A percentile compares a stretch with the other conserved stretches of the same genome.
Evolutionary conservation across 1,140 invertebrate species (phyloP).

Genomic region (Thalassaphorura encarpata): DNA sequence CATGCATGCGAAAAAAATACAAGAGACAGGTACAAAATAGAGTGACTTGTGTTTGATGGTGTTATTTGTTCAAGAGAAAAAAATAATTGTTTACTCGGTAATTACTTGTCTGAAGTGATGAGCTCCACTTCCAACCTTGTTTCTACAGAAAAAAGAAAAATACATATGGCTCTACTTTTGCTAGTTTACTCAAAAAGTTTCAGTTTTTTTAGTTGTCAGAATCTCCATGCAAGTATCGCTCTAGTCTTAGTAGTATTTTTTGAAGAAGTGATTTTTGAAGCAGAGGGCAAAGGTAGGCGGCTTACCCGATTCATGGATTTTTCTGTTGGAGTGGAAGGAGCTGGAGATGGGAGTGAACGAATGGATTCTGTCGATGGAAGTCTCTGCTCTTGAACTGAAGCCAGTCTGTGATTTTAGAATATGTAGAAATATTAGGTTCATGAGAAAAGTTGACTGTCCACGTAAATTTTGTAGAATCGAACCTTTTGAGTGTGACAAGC

Average conservation of each 20-base stretch:
- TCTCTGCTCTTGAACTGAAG: conserved; percentile 88
- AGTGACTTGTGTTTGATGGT: too few relatives aligned
- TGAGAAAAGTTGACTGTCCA: background rate
- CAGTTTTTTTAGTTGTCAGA: background rate
- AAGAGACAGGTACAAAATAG: too few relatives aligned
- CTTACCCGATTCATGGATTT: conserved; percentile 28
- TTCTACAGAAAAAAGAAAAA: conserved; percentile 39
- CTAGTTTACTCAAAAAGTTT: background rate
- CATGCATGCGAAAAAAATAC: too few relatives aligned
- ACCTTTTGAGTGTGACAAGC: conserved; percentile 88
- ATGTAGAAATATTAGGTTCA: background rate
- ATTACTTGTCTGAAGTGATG: conserved; percentile 90
- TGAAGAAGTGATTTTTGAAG: background rate
- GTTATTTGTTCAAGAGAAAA: background rate
- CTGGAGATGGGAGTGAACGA: background rate
- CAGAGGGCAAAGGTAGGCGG: background rate
- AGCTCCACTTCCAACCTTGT: conserved; percentile 88
- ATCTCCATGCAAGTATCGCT: conserved; percentile 4
- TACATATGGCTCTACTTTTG: conserved; percentile 31
- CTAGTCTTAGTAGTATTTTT: background rate
- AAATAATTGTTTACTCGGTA: conserved; percentile 35
- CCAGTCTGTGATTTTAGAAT: conserved; percentile 53
- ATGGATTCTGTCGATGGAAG: conserved; percentile 45
- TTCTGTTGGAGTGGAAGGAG: conserved; percentile 3
- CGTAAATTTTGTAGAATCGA: background rate